Conservation (phyloP, 2,888 invertebrate genomes). For the Drosophila prostipennis region DNA sequence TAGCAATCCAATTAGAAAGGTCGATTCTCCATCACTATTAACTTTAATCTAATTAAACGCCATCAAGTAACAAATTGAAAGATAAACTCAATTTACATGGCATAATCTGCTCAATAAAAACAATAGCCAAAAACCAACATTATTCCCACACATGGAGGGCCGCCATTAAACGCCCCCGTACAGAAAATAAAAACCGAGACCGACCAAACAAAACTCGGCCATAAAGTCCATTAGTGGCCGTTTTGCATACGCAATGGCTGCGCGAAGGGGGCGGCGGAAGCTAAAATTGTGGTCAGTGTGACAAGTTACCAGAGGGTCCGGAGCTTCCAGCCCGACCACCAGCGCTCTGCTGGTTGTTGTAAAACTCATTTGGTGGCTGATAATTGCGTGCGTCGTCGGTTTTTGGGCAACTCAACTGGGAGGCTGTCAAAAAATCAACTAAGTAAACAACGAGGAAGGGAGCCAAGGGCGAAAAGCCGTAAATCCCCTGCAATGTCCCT, state of each 20-base stretch:
- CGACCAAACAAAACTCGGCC: constrained; percentile 44
- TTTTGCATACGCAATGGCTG: constrained; percentile 61
- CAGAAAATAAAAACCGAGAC: constrained; percentile 39
- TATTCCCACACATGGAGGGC: constrained; percentile 22
- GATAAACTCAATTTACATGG: constrained; percentile 39
- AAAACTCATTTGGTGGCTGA: constrained; percentile 43
- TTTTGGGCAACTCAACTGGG: constrained; percentile 11
- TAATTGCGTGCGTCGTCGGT: constrained; percentile 57
- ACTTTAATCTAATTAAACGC: constrained; percentile 24
- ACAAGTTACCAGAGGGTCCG: constrained; percentile 26
- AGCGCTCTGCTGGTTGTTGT: background rate
- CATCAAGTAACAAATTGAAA: constrained; percentile 37
- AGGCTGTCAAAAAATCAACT: constrained; percentile 47
- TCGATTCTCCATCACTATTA: constrained; percentile 3
- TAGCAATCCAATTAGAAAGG: constrained; percentile 15
- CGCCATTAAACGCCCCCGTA: constrained; percentile 32
- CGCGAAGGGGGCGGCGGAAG: constrained; percentile 14
- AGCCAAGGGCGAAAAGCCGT: background rate
- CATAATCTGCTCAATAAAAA: constrained; percentile 30
- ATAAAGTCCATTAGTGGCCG: constrained; percentile 72
- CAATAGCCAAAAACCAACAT: constrained; percentile 11
- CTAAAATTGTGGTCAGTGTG: constrained; percentile 61
- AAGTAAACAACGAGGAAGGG: constrained; percentile 9
- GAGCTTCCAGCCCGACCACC: constrained; percentile 1
- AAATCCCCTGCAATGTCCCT: constrained; percentile 19